Conservation (phyloP, 1,140 invertebrate species). For the Heliconius congener region DNA sequence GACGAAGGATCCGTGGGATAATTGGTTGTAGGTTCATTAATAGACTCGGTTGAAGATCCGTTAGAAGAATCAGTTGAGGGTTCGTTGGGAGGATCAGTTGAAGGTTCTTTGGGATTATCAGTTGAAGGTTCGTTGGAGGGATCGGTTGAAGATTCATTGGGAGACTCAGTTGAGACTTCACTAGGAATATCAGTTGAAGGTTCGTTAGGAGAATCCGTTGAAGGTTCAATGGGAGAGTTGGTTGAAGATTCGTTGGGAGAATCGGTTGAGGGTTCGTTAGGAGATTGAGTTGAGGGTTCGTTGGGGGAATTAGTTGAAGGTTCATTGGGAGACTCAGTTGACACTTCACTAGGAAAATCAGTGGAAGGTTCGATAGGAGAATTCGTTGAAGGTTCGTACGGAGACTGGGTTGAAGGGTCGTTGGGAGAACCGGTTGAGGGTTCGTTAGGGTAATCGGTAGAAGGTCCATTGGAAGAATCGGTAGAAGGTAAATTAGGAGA, state of each 20-base stretch:
- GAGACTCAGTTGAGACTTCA: not conserved
- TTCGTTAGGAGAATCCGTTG: not conserved
- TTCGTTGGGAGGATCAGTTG: not conserved
- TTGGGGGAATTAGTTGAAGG: not conserved
- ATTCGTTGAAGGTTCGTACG: not conserved
- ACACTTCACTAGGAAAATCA: too few species aligned
- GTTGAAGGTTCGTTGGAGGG: not conserved
- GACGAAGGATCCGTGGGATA: too few species aligned
- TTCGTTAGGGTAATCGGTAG: not conserved
- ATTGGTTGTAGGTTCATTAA: not conserved
- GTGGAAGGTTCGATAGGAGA: too few species aligned
- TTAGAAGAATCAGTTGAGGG: slow-evolving; percentile 8
- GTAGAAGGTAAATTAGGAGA: not conserved
- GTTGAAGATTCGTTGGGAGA: not conserved
- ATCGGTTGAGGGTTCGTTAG: slow-evolving; percentile 10
- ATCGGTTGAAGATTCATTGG: not conserved
- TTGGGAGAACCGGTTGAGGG: slow-evolving; percentile 11
- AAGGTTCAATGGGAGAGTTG: not conserved
- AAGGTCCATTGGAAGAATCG: not conserved
- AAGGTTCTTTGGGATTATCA: not conserved
- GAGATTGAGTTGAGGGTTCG: not conserved
- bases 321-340: too few species aligned
- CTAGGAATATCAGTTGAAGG: not conserved
- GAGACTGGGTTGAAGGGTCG: not conserved
- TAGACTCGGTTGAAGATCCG: too few species aligned